These are phyloP conservation scores for Drosophila emarginata DNA, from an alignment of 2,888 invertebrate species.

Conservation along the genomic window DNA sequence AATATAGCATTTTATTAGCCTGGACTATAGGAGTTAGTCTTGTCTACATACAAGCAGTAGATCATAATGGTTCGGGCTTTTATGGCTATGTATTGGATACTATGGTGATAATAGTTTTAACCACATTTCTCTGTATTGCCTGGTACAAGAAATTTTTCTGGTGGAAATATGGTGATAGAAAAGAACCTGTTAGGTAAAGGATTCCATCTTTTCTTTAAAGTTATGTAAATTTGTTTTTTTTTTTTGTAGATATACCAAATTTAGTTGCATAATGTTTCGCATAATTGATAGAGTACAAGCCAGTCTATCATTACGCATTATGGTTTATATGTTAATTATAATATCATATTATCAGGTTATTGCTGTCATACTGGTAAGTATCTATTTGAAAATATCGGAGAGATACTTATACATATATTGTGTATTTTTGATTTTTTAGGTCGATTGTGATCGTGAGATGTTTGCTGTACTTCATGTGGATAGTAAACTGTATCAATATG, in stretches of 20 bases:
- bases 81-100: neutral
- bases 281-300: constrained; percentile 84
- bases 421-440: neutral
- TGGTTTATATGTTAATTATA: constrained; percentile 87
- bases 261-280: constrained; percentile 38
- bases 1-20: constrained; percentile 88
- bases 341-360: constrained; percentile 84
- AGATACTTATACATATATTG: too few relatives aligned
- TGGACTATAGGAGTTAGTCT: constrained; percentile 84
- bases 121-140: constrained; percentile 86
- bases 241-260: neutral
- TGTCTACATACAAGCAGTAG: constrained; percentile 83
- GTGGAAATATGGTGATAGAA: constrained; percentile 85
- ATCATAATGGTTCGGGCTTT: rapidly evolving
- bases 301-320: constrained; percentile 85
- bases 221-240: neutral
- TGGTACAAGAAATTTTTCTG: constrained; percentile 90
- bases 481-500: constrained; percentile 44
- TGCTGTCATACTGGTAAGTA: constrained; percentile 41
- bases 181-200: neutral
- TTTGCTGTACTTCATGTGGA: constrained; percentile 40
- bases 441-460: constrained; percentile 42
- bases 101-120: constrained; percentile 62
- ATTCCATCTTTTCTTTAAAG: too few relatives aligned
- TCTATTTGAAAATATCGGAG: neutral